Evolutionary conservation across 2,113 vertebrate genomes (phyloP).

Genomic region (Daubentonia madagascariensis): DNA sequence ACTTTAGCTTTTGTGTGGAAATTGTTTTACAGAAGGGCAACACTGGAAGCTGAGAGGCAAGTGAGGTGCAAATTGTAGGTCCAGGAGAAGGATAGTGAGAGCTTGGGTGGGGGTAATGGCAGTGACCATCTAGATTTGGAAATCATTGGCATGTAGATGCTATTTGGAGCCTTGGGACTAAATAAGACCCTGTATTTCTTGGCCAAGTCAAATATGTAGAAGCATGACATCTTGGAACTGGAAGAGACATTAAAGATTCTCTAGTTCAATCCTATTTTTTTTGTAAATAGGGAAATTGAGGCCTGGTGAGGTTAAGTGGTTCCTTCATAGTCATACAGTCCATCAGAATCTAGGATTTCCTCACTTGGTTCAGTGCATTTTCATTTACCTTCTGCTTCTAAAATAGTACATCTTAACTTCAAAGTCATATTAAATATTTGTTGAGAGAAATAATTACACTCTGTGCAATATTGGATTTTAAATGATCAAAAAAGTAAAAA

Average conservation of each 20-base stretch:
- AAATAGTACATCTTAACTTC: constrained; percentile 36
- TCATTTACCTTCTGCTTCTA: constrained; percentile 21
- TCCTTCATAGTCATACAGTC: neutral
- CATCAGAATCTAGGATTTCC: neutral
- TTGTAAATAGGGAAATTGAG: neutral
- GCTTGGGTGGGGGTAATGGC: neutral
- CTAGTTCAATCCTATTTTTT: neutral
- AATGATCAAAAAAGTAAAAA: constrained; percentile 38
- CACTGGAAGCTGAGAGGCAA: neutral
- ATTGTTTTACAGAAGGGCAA: neutral
- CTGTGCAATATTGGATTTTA: constrained; percentile 31
- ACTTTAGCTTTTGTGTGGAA: neutral
- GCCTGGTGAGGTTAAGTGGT: neutral
- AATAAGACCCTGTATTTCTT: neutral
- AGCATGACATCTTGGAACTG: neutral
- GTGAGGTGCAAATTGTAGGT: neutral
- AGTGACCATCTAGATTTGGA: neutral
- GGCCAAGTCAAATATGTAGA: neutral
- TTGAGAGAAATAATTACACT: constrained; percentile 42
- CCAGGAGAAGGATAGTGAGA: neutral
- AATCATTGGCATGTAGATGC: neutral
- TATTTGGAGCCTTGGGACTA: neutral
- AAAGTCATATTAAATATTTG: constrained; percentile 43
- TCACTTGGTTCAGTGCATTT: neutral
- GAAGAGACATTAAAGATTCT: neutral